Conservation (phyloP, 2,797 vertebrate species). For the Epinephelus coioides region DNA sequence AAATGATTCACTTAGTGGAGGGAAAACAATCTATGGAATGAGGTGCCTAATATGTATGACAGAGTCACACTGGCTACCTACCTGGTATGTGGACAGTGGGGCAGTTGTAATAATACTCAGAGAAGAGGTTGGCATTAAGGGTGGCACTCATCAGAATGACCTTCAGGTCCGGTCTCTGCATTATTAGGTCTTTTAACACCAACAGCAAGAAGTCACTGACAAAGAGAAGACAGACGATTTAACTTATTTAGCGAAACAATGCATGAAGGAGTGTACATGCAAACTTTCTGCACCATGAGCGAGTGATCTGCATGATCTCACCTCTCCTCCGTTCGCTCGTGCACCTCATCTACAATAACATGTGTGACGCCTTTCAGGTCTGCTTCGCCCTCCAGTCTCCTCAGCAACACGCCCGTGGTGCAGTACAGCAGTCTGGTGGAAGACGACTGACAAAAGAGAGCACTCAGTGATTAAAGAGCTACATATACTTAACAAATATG, state of each 20-base stretch:
- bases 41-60: background rate
- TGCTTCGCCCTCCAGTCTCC: constrained; percentile 93
- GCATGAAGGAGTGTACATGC: background rate
- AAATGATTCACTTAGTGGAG: background rate
- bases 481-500: background rate
- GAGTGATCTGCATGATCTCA: constrained; percentile 68
- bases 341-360: constrained; percentile 97
- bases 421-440: constrained; percentile 96
- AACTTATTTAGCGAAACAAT: too few relatives aligned
- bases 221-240: background rate
- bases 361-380: constrained; percentile 92
- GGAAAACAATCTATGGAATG: fast-evolving
- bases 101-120: constrained; percentile 93
- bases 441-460: constrained; percentile 85
- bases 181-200: constrained; percentile 94
- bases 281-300: background rate
- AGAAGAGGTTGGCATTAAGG: constrained; percentile 95
- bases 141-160: constrained; percentile 98
- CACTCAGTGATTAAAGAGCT: background rate
- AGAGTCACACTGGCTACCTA: constrained; percentile 47
- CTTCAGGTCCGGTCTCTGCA: constrained; percentile 91
- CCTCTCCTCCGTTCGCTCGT: constrained; percentile 98
- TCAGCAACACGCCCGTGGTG: constrained; percentile 95
- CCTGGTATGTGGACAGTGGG: constrained; percentile 95
- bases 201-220: constrained; percentile 96